A percentile compares a stretch with the other conserved stretches of the same genome.
Evolutionary conservation across 2,888 invertebrate species (phyloP).

Genomic region (Acleris laterana): DNA sequence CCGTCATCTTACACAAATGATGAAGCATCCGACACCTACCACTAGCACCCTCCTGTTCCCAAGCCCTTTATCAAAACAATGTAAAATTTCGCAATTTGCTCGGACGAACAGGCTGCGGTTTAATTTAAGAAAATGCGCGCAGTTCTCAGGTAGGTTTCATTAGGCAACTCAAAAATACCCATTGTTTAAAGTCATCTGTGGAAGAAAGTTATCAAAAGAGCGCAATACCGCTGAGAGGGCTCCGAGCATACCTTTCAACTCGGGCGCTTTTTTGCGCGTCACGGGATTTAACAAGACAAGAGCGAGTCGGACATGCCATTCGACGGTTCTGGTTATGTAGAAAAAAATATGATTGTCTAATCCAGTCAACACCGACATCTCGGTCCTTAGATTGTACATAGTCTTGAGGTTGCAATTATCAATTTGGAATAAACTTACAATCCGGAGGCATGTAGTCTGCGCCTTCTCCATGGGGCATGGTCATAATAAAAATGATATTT

Average conservation of each 20-base stretch:
- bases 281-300: not conserved
- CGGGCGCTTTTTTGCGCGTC: not conserved
- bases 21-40: slow-evolving; percentile 40
- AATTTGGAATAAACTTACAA: too few species aligned
- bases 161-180: slow-evolving; percentile 47
- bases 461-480: too few species aligned
- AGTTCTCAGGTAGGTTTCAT: slow-evolving; percentile 31
- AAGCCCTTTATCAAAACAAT: slow-evolving; percentile 17
- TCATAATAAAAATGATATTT: too few species aligned
- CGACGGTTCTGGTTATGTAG: not conserved
- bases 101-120: slow-evolving; percentile 8
- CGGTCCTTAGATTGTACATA: too few species aligned
- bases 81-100: slow-evolving; percentile 25
- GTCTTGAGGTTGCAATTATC: too few species aligned
- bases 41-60: slow-evolving; percentile 17
- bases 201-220: slow-evolving; percentile 44
- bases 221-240: slow-evolving; percentile 40
- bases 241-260: slow-evolving; percentile 6
- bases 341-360: too few species aligned
- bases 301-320: not conserved
- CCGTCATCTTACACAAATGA: slow-evolving; percentile 38
- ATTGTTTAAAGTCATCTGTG: slow-evolving; percentile 48
- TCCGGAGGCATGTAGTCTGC: too few species aligned
- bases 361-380: too few species aligned
- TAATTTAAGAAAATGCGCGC: slow-evolving; percentile 12